Base-by-base conservation (phyloP, 1,140 invertebrate genomes). In the Oscheius sp. region DNA sequence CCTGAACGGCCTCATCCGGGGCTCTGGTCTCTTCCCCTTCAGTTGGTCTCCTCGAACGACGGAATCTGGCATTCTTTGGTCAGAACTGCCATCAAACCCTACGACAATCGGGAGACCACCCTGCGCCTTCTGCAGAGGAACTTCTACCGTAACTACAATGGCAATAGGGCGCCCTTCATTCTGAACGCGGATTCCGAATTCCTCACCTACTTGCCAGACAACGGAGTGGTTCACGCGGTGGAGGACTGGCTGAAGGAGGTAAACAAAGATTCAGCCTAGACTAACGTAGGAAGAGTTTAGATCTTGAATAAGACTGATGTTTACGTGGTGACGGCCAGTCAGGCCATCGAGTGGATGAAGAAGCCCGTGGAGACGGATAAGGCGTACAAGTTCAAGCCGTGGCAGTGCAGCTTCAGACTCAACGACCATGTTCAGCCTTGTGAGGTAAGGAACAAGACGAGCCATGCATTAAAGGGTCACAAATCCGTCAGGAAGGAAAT, bases 261-360 rank as follows among this genome's bases (percentile, higher is more conserved):
- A 59, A 31, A 1, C 55, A 10, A 59, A 59, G 13, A 23, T 74
- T 71, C 31, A 7, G 15, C 23, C 7, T 72, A 10, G 10, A 42
- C 67, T 66, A 59, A 1, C 23, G 10, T 31, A 35, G 15, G 38
- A 42, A 34, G 1, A 18, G 65, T 79, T 36, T 61, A 81, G 79
- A 63, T 81, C 46, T 63, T 82, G 13, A 31, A 68, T n/a, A 66
- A 69, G 35, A 62, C 66, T 20, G 80, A 82, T 49, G 79, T 80
- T 10, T 82, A 67, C 49, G 74, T 79, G 13, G 80, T 82, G 13
- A 78, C 80, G 20, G 77, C 78, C 61, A 29, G 28, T 13, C 80
- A 83, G 38, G 69, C 77, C 3, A 58, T 82, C 20, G 76, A 83
- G 32, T 82, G 82, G 82, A 74, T 84, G 46, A 62, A 68, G 52